A percentile compares a stretch with the other conserved stretches of the same genome.
Evolutionary conservation across 2,888 invertebrate species (phyloP).

Genomic region (Serrognathus titanus): DNA sequence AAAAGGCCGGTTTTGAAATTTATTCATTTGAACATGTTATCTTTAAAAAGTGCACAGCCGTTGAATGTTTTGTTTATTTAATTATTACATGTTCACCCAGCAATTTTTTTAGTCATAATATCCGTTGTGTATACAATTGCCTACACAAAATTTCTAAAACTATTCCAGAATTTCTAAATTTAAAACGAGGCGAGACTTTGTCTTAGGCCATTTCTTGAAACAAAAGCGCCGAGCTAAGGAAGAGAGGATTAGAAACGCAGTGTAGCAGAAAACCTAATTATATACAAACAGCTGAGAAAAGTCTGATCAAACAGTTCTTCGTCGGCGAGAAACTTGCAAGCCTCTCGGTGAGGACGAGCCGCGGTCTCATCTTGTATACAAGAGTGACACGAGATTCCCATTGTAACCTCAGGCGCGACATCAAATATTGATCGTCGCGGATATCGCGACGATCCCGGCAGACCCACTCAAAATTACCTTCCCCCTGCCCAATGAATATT

Average conservation of each 20-base stretch:
- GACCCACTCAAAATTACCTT: conserved; percentile 17
- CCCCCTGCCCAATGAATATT: conserved; percentile 27
- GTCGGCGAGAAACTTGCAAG: not conserved
- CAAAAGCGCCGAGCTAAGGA: not conserved
- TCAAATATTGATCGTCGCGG: conserved; percentile 20
- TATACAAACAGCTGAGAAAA: conserved; percentile 2
- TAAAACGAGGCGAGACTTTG: too few species aligned
- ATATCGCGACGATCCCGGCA: conserved; percentile 3
- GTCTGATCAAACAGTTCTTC: conserved; percentile 2
- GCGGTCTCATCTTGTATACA: conserved; percentile 24
- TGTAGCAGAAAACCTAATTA: not conserved
- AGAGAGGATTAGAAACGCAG: not conserved
- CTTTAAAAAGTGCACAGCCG: too few species aligned
- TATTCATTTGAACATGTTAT: too few species aligned
- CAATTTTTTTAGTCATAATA: too few species aligned
- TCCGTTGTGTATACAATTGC: too few species aligned
- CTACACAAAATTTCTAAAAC: too few species aligned
- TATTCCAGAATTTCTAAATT: too few species aligned
- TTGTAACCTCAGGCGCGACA: conserved; percentile 23
- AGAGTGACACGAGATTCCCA: conserved; percentile 25
- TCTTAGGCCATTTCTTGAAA: not conserved
- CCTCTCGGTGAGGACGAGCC: conserved; percentile 8
- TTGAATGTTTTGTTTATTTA: too few species aligned
- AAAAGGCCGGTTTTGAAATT: too few species aligned
- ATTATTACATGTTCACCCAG: too few species aligned